Base-by-base conservation (phyloP, 1,140 invertebrate species). In the Holcopasites calliopsidis region DNA sequence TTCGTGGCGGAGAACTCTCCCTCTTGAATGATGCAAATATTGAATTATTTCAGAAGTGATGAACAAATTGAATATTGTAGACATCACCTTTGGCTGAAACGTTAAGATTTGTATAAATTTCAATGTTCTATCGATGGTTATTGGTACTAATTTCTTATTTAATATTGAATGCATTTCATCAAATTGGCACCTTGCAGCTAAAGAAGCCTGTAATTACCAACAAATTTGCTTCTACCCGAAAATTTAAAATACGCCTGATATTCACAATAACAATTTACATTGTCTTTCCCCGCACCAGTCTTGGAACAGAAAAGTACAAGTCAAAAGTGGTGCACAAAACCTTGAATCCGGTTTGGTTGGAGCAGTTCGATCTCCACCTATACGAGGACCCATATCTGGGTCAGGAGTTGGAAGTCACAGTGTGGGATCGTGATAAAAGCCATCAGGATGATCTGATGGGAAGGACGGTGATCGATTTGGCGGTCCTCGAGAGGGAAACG, bases 291-390 rank as follows among this genome's bases (percentile, higher is more conserved):
- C 6, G 31, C 90, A 91, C 38, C 86, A 97, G 97, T 90, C 94
- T 99, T 87, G 98, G 98, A 76, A 97, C 96, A 86, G 98, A 99
- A 93, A 99, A 99, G 92, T 99, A 98, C 92, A 99, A 99, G 92
- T 99, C 97, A 88, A 98, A 99, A 92, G 96, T 98, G 72, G 93
- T 95, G 33, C 95, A 95, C 92, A 96, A 97, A 88, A 96, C 96
- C 0, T 89, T 96, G 42, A 96, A 95, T 90, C 97, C 98, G 16
- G 94, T 95, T 79, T 99, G 98, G 98, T 87, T 99, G 86, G 99
- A 99, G 87, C 98, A 99, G 90, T 99, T 99, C 89, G 98, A 99
- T 90, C 93, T 99, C 10, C 98, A 99, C 89, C 93, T 99, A 8
- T 99, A 97, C 89, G 97, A 99, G 83, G 97, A 98, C 79, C 94